These are phyloP conservation scores for Meda fulgida DNA, from an alignment of 2,797 vertebrate species.

Conservation along the genomic window DNA sequence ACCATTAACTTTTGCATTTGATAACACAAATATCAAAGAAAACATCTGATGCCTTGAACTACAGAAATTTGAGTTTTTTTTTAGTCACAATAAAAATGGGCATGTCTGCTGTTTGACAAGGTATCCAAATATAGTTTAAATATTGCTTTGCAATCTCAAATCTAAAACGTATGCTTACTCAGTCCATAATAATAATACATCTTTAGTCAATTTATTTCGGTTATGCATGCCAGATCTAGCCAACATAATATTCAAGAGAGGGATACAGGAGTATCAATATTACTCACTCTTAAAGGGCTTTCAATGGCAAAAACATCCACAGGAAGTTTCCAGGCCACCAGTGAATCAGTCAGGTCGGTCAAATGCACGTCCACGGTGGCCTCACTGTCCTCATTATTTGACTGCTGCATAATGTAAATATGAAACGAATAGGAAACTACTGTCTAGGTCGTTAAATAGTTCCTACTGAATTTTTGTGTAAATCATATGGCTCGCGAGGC, in stretches of 20 bases:
- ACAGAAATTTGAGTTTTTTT: too few relatives aligned
- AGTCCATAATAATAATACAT: too few relatives aligned
- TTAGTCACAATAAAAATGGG: neutral
- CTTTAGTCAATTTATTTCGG: too few relatives aligned
- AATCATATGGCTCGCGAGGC: neutral
- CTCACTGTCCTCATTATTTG: constrained; percentile 59
- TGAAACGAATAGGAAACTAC: neutral
- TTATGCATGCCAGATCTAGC: neutral
- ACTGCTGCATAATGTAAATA: constrained; percentile 67
- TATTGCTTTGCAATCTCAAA: neutral
- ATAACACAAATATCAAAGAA: neutral
- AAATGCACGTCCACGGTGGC: constrained; percentile 77
- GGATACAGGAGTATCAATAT: neutral
- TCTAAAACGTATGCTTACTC: too few relatives aligned
- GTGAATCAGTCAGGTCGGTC: constrained; percentile 73
- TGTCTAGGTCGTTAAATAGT: neutral
- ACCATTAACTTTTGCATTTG: neutral
- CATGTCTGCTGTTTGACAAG: neutral
- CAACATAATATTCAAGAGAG: neutral
- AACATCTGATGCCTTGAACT: too few relatives aligned
- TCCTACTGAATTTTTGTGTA: neutral
- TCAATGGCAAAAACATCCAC: constrained; percentile 74
- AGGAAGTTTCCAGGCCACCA: constrained; percentile 78
- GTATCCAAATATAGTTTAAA: too few relatives aligned
- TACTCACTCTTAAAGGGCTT: constrained; percentile 69